phyloP scores from a whole-genome alignment of 2,113 vertebrate genomes.

The Lucifuga dentata region DNA sequence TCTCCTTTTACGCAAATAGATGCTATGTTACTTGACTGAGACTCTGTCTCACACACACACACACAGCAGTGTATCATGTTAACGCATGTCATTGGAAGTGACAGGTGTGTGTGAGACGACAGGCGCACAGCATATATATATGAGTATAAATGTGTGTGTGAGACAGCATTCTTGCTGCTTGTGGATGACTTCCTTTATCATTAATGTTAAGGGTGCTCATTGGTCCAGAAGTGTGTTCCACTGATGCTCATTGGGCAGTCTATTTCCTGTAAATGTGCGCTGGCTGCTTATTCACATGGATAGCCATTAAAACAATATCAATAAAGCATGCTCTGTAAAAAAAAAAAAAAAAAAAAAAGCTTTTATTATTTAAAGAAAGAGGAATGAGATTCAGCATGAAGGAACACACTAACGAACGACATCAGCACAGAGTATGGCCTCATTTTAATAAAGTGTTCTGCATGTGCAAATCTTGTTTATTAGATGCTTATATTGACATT shows the following conservation, averaged over 20 bases:
- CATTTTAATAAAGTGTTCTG: background rate
- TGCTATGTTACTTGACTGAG: slow-evolving; percentile 58
- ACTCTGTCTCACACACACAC: slow-evolving; percentile 18
- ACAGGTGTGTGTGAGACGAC: slow-evolving; percentile 62
- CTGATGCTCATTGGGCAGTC: slow-evolving; percentile 61
- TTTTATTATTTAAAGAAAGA: too few species aligned
- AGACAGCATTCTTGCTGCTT: slow-evolving; percentile 29
- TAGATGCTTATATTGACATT: background rate
- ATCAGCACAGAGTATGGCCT: background rate
- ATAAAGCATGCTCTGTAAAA: slow-evolving; percentile 12
- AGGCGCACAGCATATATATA: slow-evolving; percentile 43
- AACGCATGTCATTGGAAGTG: slow-evolving; percentile 59
- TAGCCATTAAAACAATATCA: background rate
- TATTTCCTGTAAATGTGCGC: slow-evolving; percentile 18
- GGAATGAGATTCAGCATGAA: background rate
- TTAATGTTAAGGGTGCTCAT: slow-evolving; percentile 60
- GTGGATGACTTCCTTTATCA: slow-evolving; percentile 48
- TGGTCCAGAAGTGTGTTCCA: slow-evolving; percentile 69
- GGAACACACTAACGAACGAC: too few species aligned
- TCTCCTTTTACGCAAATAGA: slow-evolving; percentile 67
- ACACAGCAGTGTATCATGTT: slow-evolving; percentile 42
- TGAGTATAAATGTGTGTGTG: slow-evolving; percentile 47
- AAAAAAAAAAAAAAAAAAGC: too few species aligned
- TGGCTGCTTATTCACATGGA: slow-evolving; percentile 40
- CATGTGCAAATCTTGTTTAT: background rate